phyloP scores from a whole-genome alignment of 1,140 invertebrate species.

The Cydia fagiglandana region DNA sequence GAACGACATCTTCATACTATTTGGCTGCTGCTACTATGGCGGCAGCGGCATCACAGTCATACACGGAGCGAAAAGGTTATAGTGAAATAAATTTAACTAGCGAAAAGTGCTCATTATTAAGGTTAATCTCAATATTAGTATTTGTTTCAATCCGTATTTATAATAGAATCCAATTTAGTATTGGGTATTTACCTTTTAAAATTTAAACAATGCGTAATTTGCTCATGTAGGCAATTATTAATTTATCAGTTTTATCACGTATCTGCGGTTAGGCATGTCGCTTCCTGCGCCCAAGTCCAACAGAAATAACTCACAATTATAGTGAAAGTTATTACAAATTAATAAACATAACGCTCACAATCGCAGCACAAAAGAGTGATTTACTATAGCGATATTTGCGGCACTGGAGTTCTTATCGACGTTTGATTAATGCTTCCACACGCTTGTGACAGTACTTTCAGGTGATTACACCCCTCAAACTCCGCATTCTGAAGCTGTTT shows the following conservation, averaged over 20 bases:
- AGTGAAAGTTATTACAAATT: conserved; percentile 17
- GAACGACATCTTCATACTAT: too few relatives aligned
- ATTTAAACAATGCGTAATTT: too few relatives aligned
- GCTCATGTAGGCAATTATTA: background rate
- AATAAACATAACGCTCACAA: conserved; percentile 5
- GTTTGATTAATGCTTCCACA: conserved; percentile 64
- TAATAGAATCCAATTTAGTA: too few relatives aligned
- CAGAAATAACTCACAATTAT: conserved; percentile 9
- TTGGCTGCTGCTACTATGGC: too few relatives aligned
- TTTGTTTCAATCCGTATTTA: too few relatives aligned
- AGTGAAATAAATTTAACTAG: too few relatives aligned
- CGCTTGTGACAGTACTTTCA: conserved; percentile 42
- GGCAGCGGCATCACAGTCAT: too few relatives aligned
- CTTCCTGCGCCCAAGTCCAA: conserved; percentile 5
- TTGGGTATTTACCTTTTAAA: too few relatives aligned
- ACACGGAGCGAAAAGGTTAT: too few relatives aligned
- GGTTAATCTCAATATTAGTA: too few relatives aligned
- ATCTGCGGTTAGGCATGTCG: background rate
- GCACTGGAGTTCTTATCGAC: conserved; percentile 61
- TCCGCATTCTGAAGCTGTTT: background rate
- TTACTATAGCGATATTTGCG: conserved; percentile 62
- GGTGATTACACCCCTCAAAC: background rate
- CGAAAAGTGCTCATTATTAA: too few relatives aligned
- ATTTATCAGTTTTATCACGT: background rate
- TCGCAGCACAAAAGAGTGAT: conserved; percentile 51